These are phyloP conservation scores for Candidula unifasciata DNA, from an alignment of 2,888 invertebrate genomes.

Conservation along the genomic window DNA sequence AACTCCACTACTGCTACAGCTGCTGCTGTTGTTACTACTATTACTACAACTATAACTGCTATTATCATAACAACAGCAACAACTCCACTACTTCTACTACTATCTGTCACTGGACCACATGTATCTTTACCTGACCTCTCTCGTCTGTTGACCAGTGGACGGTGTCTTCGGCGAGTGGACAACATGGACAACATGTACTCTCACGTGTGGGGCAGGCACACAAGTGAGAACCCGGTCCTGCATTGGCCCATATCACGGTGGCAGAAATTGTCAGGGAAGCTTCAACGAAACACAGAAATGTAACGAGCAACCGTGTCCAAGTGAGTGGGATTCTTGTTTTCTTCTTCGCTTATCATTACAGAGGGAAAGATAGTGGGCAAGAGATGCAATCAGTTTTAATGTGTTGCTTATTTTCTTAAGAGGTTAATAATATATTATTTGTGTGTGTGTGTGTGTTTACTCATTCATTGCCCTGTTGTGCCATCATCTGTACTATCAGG, in stretches of 20 bases:
- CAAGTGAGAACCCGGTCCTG: slow-evolving; percentile 64
- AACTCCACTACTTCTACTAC: too few relatives aligned
- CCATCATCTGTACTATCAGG: too few relatives aligned
- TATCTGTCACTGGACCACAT: too few relatives aligned
- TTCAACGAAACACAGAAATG: slow-evolving; percentile 64
- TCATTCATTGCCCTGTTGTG: too few relatives aligned
- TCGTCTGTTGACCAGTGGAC: slow-evolving; percentile 65
- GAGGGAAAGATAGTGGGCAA: neutral
- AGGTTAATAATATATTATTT: too few relatives aligned
- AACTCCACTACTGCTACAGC: too few relatives aligned
- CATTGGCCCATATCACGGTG: slow-evolving; percentile 65
- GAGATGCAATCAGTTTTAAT: neutral
- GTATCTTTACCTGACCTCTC: too few relatives aligned
- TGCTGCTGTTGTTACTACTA: too few relatives aligned
- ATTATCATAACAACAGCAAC: too few relatives aligned
- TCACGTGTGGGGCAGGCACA: slow-evolving; percentile 72
- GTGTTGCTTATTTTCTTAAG: too few relatives aligned
- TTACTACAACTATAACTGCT: too few relatives aligned
- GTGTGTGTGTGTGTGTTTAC: too few relatives aligned
- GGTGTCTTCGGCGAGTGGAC: slow-evolving; percentile 70
- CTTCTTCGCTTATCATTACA: neutral
- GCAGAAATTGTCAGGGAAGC: slow-evolving; percentile 67
- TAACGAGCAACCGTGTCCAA: slow-evolving; percentile 71
- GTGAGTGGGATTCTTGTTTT: slow-evolving; percentile 56
- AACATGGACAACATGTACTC: slow-evolving; percentile 67